phyloP scores from a whole-genome alignment of 37 sponge, comb jelly and placozoan genomes.

The Geodia barretti region DNA sequence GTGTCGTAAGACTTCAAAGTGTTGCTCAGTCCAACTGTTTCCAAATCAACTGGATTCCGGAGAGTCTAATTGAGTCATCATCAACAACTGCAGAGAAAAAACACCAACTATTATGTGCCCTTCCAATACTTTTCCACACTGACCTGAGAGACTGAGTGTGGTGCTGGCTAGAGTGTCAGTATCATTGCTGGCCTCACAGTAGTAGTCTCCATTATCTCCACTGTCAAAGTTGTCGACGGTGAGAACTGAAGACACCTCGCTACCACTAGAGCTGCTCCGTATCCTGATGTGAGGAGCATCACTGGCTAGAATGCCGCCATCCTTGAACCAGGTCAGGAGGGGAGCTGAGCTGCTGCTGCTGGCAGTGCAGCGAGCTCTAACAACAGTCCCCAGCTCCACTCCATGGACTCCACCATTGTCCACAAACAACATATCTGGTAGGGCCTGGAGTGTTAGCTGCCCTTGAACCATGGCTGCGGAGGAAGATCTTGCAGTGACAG shows the following conservation, averaged over 20 bases:
- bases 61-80: neutral
- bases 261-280: neutral
- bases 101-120: neutral
- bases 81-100: neutral
- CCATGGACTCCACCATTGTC: neutral
- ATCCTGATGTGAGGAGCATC: slow-evolving; percentile 38
- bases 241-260: slow-evolving; percentile 7
- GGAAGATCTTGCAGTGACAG: too few species aligned
- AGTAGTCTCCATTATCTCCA: slow-evolving; percentile 24
- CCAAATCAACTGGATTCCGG: neutral
- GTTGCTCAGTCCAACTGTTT: neutral
- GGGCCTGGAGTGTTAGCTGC: slow-evolving; percentile 11
- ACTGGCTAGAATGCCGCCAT: slow-evolving; percentile 1
- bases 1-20: neutral
- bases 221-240: slow-evolving; percentile 20
- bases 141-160: slow-evolving; percentile 11
- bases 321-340: slow-evolving; percentile 31
- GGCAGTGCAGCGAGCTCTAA: slow-evolving; percentile 31
- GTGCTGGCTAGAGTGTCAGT: neutral
- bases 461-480: neutral
- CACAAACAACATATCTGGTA: slow-evolving; percentile 9
- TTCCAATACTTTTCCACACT: neutral
- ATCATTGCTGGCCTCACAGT: slow-evolving; percentile 6
- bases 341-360: slow-evolving; percentile 1
- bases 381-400: slow-evolving; percentile 38